These are phyloP conservation scores for Agraylea sexmaculata DNA, from an alignment of 1,140 invertebrate species.

Conservation along the genomic window DNA sequence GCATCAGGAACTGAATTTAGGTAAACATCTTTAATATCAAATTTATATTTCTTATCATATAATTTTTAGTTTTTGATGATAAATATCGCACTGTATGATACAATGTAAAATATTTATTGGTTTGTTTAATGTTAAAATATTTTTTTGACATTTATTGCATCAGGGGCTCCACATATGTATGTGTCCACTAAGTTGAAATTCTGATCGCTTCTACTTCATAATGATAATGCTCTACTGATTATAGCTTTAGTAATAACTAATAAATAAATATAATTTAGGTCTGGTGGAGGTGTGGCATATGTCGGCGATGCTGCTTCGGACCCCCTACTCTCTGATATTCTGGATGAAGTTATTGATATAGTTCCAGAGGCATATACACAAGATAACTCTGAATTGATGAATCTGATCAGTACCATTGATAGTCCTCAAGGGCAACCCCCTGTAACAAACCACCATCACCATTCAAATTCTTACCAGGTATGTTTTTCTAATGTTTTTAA, in stretches of 20 bases:
- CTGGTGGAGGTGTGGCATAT: constrained; percentile 22
- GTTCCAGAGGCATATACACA: constrained; percentile 41
- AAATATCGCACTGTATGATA: neutral
- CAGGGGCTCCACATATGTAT: too few relatives aligned
- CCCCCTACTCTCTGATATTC: constrained; percentile 62
- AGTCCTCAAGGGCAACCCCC: constrained; percentile 28
- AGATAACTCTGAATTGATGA: constrained; percentile 35
- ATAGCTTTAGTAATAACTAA: too few relatives aligned
- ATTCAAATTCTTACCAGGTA: constrained; percentile 21
- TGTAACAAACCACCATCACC: constrained; percentile 20
- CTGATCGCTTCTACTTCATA: too few relatives aligned
- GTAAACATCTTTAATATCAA: too few relatives aligned
- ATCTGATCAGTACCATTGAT: constrained; percentile 37
- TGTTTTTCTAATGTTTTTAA: neutral
- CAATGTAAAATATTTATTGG: neutral
- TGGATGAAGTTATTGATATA: constrained; percentile 76
- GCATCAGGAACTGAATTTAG: constrained; percentile 21
- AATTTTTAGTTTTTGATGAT: too few relatives aligned
- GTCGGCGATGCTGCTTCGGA: constrained; percentile 44
- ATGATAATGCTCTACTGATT: too few relatives aligned
- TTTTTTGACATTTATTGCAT: neutral
- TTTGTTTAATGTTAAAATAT: neutral
- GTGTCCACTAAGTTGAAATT: too few relatives aligned
- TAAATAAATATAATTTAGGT: constrained; percentile 12
- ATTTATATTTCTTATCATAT: too few relatives aligned